A percentile compares a stretch with the other conserved stretches of the same genome.
phyloP scores from a whole-genome alignment of 92 coral and sea anemone genomes.

The Muricea muricata region DNA sequence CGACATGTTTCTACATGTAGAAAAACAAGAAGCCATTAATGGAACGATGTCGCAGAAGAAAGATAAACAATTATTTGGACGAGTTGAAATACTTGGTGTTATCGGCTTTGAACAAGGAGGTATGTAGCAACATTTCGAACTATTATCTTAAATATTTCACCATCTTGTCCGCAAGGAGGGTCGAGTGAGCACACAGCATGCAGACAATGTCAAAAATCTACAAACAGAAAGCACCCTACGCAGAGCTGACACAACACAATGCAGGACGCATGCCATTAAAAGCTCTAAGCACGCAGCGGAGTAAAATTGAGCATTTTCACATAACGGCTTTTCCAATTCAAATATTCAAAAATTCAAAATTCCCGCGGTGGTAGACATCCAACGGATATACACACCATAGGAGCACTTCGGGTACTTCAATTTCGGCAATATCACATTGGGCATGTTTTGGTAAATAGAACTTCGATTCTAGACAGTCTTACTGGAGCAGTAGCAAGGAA shows the following conservation, averaged over 20 bases:
- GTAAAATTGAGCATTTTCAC: neutral
- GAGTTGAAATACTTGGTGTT: slow-evolving; percentile 44
- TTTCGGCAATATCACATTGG: neutral
- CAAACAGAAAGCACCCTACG: neutral
- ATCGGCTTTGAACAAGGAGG: slow-evolving; percentile 51
- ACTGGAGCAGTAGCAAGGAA: no score
- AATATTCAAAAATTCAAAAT: slow-evolving; percentile 33
- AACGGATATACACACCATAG: neutral
- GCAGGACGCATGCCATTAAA: neutral
- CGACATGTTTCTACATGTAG: neutral
- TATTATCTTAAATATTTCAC: neutral
- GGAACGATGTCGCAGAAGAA: slow-evolving; percentile 35
- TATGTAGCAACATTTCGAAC: slow-evolving; percentile 1
- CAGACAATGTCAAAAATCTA: neutral
- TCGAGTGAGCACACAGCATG: neutral
- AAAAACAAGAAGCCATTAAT: slow-evolving; percentile 29
- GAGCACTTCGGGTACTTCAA: neutral
- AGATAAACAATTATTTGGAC: slow-evolving; percentile 49
- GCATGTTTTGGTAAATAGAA: no score
- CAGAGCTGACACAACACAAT: neutral
- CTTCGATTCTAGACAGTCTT: no score
- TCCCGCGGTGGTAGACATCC: slow-evolving; percentile 13
- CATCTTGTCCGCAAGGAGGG: neutral
- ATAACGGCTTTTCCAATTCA: slow-evolving; percentile 22
- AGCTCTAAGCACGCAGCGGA: no score